Evolutionary conservation across 1,140 invertebrate genomes (phyloP).

Genomic region (Caenorhabditis remanei): DNA sequence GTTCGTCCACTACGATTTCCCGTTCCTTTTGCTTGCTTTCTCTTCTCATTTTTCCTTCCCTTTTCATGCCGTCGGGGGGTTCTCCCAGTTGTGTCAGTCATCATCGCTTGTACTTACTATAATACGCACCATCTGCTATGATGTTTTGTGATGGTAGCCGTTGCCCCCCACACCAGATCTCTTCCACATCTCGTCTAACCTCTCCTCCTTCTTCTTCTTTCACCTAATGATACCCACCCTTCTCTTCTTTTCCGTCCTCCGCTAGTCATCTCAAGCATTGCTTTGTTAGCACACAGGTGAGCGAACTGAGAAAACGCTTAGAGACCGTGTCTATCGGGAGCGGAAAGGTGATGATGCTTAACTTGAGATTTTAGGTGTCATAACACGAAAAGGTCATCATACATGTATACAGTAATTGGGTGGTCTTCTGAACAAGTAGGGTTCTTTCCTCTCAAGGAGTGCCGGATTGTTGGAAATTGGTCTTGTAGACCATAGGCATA

Average conservation of each 20-base stretch:
- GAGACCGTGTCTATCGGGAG: background rate
- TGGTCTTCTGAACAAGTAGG: background rate
- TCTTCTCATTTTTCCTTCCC: background rate
- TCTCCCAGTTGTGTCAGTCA: conserved; percentile 14
- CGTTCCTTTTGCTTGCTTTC: conserved; percentile 48
- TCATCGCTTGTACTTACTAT: conserved; percentile 46
- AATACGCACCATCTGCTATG: conserved; percentile 42
- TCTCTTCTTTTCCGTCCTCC: background rate
- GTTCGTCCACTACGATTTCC: conserved; percentile 43
- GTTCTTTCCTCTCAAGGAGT: background rate
- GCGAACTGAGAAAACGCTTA: conserved; percentile 45
- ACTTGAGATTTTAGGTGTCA: conserved; percentile 1
- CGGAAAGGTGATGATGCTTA: background rate
- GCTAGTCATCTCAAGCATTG: conserved; percentile 51
- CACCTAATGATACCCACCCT: conserved; percentile 40
- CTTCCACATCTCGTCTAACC: background rate
- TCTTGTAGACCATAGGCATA: conserved; percentile 19
- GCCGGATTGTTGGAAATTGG: background rate
- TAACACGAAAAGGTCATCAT: background rate
- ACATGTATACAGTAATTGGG: too few species aligned
- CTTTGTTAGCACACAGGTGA: conserved; percentile 55
- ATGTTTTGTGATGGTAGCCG: conserved; percentile 49
- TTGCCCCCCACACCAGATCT: background rate
- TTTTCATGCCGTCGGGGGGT: conserved; percentile 12
- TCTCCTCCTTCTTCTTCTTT: background rate